These are phyloP conservation scores for Micrasema minimum DNA, from an alignment of 1,140 invertebrate species.

Conservation along the genomic window DNA sequence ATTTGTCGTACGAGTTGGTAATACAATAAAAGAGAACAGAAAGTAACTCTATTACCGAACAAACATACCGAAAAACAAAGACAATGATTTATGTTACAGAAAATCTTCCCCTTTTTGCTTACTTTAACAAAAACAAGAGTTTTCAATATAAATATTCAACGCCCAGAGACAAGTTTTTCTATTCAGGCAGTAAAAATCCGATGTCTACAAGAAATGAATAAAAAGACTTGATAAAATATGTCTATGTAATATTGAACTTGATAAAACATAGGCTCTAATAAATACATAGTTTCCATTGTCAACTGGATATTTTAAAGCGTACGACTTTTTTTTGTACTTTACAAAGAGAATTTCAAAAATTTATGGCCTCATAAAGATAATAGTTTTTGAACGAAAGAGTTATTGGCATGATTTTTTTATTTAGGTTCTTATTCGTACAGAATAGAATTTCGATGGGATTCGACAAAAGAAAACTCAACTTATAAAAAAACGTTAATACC, in stretches of 20 bases:
- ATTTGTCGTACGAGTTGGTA: conserved; percentile 12
- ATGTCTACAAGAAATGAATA: conserved; percentile 15
- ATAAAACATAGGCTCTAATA: too few relatives aligned
- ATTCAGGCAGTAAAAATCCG: conserved; percentile 15
- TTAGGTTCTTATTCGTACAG: too few relatives aligned
- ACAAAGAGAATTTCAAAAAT: too few relatives aligned
- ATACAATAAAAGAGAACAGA: neutral
- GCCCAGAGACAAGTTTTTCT: conserved; percentile 19
- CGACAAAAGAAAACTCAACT: too few relatives aligned
- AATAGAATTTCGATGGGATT: too few relatives aligned
- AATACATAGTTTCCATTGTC: too few relatives aligned
- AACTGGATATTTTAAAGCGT: too few relatives aligned
- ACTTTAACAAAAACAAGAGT: conserved; percentile 30
- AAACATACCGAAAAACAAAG: conserved; percentile 27
- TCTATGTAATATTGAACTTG: neutral
- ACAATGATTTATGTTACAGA: conserved; percentile 30
- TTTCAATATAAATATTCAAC: conserved; percentile 40
- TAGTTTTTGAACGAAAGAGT: too few relatives aligned
- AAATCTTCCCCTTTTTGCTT: conserved; percentile 11
- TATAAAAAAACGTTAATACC: too few relatives aligned
- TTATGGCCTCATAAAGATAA: too few relatives aligned
- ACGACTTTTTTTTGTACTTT: too few relatives aligned
- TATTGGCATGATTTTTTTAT: too few relatives aligned
- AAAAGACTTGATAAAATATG: conserved; percentile 1
- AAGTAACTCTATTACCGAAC: conserved; percentile 28